Percentiles rank a stretch among this genome's conserved stretches.
These are phyloP conservation scores for Rosalia funebris DNA, from an alignment of 2,888 invertebrate species.

Conservation along the genomic window DNA sequence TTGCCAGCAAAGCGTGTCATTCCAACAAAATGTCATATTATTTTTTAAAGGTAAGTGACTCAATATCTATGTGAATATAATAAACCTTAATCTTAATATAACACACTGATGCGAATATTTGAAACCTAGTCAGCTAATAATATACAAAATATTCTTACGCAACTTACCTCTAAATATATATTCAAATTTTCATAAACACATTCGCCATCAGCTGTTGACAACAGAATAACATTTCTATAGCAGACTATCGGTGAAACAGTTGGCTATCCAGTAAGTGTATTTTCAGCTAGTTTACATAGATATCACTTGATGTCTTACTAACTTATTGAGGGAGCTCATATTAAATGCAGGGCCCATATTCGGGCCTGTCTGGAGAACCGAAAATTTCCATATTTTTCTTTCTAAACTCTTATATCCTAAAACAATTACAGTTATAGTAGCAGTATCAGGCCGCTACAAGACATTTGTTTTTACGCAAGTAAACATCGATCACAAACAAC, in stretches of 20 bases:
- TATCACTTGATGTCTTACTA: constrained; percentile 1
- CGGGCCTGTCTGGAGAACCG: too few relatives aligned
- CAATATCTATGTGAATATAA: constrained; percentile 2
- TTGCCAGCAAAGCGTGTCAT: neutral
- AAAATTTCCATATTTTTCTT: too few relatives aligned
- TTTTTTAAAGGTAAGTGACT: constrained; percentile 1
- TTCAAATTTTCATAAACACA: constrained; percentile 2
- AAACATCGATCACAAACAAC: too few relatives aligned
- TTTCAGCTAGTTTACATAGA: too few relatives aligned
- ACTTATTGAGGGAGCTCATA: neutral
- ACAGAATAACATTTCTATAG: neutral
- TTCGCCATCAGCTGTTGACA: constrained; percentile 2
- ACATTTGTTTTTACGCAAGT: too few relatives aligned
- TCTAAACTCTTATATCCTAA: too few relatives aligned
- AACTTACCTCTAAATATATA: neutral
- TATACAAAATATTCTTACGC: constrained; percentile 4
- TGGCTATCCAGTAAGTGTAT: neutral
- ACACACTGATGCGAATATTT: neutral
- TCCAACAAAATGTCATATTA: neutral
- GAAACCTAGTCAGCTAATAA: constrained; percentile 1
- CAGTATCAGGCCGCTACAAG: too few relatives aligned
- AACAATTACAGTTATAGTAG: too few relatives aligned
- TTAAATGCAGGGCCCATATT: constrained; percentile 4
- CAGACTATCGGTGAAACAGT: neutral
- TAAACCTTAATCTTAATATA: neutral